Base-by-base conservation (phyloP, 2,888 invertebrate genomes). In the Ophion ventricosus region DNA sequence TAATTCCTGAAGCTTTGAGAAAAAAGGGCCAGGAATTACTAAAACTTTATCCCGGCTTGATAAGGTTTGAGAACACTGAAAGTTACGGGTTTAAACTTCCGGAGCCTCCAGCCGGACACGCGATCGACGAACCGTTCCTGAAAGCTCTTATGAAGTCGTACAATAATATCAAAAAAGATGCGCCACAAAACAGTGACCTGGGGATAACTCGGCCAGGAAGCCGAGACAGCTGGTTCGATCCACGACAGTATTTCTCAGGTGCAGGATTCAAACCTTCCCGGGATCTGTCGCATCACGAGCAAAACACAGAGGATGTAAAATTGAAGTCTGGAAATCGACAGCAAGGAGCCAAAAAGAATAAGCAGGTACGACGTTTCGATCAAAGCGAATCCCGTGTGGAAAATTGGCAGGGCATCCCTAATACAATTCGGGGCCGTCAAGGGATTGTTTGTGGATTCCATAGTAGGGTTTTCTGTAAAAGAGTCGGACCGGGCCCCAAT, bases 311-410 rank as follows among this genome's bases (percentile, higher is more conserved):
- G 0, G 72, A 81, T 7, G 61, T 11, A 2, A 64, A 83, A 63
- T 72, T 25, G 17, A 81, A 70, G 29, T 49, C 69, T 10, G 56
- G 57, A 0, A 80, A 82, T 80, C 86, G 80, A 20, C 86, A 87
- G 40, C 88, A 88, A 35, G 85, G 85, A 29, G 87, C 67, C 3
- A 92, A 91, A 43, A 89, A 87, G 69, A 92, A 89, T 77, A 91
- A 91, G 84, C 90, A 92, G 90, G 92, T 92, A 69, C 83, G 77
- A 23, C 8, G 29, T 1, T 43, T 57, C 69, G 66, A 66, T 56
- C 8, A 29, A n/a, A n/a, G n/a, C n/a, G n/a, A n/a, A n/a, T n/a
- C n/a, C n/a, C n/a, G n/a, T n/a, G n/a, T n/a, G n/a, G n/a, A n/a
- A n/a, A n/a, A n/a, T n/a, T n/a, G n/a, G n/a, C n/a, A n/a, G n/a